Percentiles rank a stretch among this genome's conserved stretches.
phyloP scores from a whole-genome alignment of 2,113 vertebrate genomes.

The Todiramphus chloris region DNA sequence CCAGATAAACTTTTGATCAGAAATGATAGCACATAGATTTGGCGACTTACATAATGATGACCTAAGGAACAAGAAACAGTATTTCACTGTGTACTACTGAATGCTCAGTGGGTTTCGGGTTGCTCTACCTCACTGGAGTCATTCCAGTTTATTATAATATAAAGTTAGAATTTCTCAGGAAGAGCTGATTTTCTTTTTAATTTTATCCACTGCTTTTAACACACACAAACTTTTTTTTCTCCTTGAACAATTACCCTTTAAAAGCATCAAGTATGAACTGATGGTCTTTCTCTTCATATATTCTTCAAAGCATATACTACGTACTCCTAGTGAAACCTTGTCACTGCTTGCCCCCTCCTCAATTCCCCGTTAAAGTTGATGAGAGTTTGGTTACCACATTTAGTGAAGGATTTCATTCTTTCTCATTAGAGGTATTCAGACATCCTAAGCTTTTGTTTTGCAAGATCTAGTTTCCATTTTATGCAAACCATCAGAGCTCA shows the following conservation, averaged over 20 bases:
- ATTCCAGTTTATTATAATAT: not conserved
- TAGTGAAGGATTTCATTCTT: not conserved
- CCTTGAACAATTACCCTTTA: not conserved
- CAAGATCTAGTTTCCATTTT: not conserved
- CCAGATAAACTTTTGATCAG: not conserved
- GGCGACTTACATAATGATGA: not conserved
- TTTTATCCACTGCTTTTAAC: not conserved
- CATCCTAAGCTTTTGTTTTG: not conserved
- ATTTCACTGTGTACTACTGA: not conserved
- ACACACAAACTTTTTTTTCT: not conserved
- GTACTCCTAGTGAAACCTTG: not conserved
- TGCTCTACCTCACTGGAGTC: not conserved
- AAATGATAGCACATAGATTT: not conserved
- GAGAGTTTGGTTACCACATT: not conserved
- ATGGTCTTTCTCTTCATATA: not conserved
- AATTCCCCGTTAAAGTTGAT: not conserved
- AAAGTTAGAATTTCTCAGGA: not conserved
- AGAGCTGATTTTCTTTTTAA: not conserved
- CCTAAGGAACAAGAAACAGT: not conserved
- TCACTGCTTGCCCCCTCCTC: not conserved
- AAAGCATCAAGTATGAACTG: not conserved
- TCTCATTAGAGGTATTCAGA: not conserved
- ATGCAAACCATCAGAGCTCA: not conserved
- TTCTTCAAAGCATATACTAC: not conserved
- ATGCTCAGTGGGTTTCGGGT: not conserved